Evolutionary conservation across 2,888 invertebrate genomes (phyloP).

Genomic region (Cyclophora albipunctata): DNA sequence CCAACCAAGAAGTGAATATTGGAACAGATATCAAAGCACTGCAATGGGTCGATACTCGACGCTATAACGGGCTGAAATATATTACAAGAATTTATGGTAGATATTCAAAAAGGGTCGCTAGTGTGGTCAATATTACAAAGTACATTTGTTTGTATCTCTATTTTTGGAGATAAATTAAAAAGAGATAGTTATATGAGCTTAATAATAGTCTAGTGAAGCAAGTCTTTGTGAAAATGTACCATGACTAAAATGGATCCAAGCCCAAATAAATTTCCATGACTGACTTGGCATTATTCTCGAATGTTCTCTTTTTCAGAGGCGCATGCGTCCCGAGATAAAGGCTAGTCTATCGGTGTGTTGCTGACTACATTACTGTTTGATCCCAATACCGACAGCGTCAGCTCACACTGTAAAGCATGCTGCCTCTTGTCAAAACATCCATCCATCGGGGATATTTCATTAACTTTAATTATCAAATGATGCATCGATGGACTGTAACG

Average conservation of each 20-base stretch:
- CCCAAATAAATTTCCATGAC: conserved; percentile 70
- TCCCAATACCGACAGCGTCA: conserved; percentile 54
- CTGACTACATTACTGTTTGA: conserved; percentile 48
- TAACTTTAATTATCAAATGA: neutral
- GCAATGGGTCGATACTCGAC: conserved; percentile 55
- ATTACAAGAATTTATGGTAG: conserved; percentile 34
- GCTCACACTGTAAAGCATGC: conserved; percentile 74
- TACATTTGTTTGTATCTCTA: neutral
- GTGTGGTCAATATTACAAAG: neutral
- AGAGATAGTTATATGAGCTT: too few species aligned
- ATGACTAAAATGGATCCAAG: conserved; percentile 31
- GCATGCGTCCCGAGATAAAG: conserved; percentile 72
- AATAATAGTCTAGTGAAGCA: neutral
- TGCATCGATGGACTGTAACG: conserved; percentile 5
- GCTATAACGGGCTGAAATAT: conserved; percentile 42
- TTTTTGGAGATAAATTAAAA: neutral
- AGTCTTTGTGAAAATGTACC: conserved; percentile 25
- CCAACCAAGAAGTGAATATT: conserved; percentile 51
- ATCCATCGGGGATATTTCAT: conserved; percentile 5
- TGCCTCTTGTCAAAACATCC: conserved; percentile 46
- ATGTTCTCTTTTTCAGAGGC: conserved; percentile 74
- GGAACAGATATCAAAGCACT: conserved; percentile 45
- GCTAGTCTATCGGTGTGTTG: conserved; percentile 70
- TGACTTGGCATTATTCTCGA: conserved; percentile 72
- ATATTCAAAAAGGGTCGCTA: conserved; percentile 17